phyloP scores from a whole-genome alignment of 2,113 vertebrate genomes.

The Glareola pratincola region DNA sequence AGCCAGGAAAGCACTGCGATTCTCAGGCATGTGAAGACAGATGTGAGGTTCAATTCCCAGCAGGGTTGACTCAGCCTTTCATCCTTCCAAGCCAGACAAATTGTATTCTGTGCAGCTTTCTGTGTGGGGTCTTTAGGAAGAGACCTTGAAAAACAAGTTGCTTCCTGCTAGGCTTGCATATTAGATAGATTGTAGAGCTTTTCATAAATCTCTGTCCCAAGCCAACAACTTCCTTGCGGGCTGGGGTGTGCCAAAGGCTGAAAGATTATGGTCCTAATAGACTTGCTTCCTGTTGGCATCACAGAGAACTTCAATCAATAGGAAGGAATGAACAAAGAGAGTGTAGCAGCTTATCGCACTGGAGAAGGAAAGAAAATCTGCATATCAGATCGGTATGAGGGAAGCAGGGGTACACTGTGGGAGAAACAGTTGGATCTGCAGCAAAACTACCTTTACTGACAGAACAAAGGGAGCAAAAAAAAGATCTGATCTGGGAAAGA shows the following conservation, averaged over 20 bases:
- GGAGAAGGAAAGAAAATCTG: not conserved
- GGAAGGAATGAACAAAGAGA: constrained; percentile 19
- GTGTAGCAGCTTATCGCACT: not conserved
- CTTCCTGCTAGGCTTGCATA: constrained; percentile 24
- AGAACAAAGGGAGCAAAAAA: not conserved
- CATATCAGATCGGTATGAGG: not conserved
- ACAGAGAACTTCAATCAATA: not conserved
- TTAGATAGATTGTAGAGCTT: not conserved
- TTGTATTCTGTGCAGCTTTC: constrained; percentile 14
- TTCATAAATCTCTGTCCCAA: constrained; percentile 17
- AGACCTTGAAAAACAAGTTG: constrained; percentile 45
- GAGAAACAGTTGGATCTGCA: not conserved
- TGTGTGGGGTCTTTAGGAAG: constrained; percentile 39
- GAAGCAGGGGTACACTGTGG: not conserved
- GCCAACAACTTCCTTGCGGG: not conserved
- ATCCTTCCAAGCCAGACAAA: constrained; percentile 36
- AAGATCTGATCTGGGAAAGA: not conserved
- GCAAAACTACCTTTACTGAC: not conserved
- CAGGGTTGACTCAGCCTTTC: constrained; percentile 53
- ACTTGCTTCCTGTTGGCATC: constrained; percentile 20
- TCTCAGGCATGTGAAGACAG: constrained; percentile 33
- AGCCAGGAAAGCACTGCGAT: constrained; percentile 26
- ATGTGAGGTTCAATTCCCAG: constrained; percentile 46
- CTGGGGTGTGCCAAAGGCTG: not conserved
- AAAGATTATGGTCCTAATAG: not conserved